A percentile compares a stretch with the other conserved stretches of the same genome.
Conservation (phyloP, 2,113 vertebrate genomes). For the Zosterops borbonicus region DNA sequence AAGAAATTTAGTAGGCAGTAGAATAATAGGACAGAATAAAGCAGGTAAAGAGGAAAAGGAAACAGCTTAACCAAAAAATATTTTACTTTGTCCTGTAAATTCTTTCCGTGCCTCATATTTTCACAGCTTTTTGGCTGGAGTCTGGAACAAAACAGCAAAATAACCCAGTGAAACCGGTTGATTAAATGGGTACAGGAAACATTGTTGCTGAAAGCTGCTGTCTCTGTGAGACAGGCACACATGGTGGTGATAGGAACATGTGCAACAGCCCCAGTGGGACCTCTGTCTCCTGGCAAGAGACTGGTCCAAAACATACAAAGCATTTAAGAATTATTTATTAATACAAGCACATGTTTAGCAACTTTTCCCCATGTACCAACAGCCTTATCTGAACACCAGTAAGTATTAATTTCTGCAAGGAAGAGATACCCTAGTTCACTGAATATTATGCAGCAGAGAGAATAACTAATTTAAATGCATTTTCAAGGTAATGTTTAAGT, state of each 20-base stretch:
- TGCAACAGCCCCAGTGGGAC: not conserved
- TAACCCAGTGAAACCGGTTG: not conserved
- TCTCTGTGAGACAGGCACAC: not conserved
- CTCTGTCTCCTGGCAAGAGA: not conserved
- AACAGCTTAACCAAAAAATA: not conserved
- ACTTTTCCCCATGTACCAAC: not conserved
- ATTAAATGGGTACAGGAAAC: not conserved
- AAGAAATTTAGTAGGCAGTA: not conserved
- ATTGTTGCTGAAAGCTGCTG: not conserved
- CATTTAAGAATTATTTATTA: not conserved
- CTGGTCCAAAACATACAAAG: not conserved
- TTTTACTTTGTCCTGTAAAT: not conserved
- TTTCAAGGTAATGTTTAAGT: not conserved
- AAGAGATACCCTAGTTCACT: not conserved
- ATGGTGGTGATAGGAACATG: rapidly evolving
- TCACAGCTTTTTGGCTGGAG: not conserved
- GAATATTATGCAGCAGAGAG: not conserved
- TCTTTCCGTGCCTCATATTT: not conserved
- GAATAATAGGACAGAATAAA: not conserved
- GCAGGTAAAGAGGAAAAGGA: not conserved
- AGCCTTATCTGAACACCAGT: not conserved
- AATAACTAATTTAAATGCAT: not conserved
- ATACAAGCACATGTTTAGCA: not conserved
- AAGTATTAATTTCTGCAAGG: not conserved
- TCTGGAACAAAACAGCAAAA: not conserved